Evolutionary conservation across 2,797 vertebrate species (phyloP), one percentile per base, ranked within the genome.

Genomic region (Clamator glandarius): DNA sequence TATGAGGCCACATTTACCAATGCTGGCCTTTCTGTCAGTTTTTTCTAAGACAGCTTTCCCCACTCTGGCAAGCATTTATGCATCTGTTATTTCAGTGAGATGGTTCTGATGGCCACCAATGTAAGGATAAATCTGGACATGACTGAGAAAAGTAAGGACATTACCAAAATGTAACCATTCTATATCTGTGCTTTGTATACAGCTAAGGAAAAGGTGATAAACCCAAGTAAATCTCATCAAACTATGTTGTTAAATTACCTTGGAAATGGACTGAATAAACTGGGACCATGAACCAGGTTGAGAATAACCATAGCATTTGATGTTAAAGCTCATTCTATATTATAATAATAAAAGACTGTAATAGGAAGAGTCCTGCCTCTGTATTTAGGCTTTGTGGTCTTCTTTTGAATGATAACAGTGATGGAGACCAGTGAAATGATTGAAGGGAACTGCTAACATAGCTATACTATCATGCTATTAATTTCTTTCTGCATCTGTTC

Each of bases 401-500:
- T 92, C 6, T 89, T 92, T 61, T 87, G 84, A 46, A 68, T 35
- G n/a, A 44, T 77, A 91, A 35, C 35, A 76, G 61, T 74, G 73
- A 80, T 85, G 81, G 92, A 76, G 64, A 80, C 42, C 67, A 81
- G 92, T 58, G 74, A 75, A 77, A 57, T 0, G 4, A 74, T 72
- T 41, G 67, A 62, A 21, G 15, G 11, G 72, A 90, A 61, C 42
- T 54, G 61, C 69, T 84, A 80, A 70, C 26, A 36, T 4, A 21
- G 24, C 13, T 44, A 35, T 81, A 15, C 15, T 59, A 29, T 44
- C 82, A 61, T 29, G 46, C 29, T 90, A 29, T 26, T 36, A 44
- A 78, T 93, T 95, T 70, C 55, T 86, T 94, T 66, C 76, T 64
- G 33, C 33, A 46, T 66, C 48, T 50, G 17, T 91, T 95, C 64